Conservation (phyloP, 2,888 invertebrate genomes). For the Zaprionus obscuricornis region DNA sequence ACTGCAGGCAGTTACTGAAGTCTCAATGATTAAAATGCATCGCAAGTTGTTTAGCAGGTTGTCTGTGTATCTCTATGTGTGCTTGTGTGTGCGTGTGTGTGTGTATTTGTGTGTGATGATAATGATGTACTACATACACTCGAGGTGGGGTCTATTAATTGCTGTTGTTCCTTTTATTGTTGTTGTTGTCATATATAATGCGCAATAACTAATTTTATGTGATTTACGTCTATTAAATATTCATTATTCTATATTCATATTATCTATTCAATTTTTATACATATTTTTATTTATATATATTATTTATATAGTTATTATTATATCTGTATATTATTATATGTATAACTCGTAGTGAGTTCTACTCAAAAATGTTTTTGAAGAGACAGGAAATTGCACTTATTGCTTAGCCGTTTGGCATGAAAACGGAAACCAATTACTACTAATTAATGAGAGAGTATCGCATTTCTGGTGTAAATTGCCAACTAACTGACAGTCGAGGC, state of each 20-base stretch:
- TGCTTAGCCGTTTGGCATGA: conserved; percentile 5
- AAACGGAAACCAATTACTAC: conserved; percentile 39
- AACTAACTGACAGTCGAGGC: conserved; percentile 23
- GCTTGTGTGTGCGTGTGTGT: neutral
- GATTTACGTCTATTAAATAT: conserved; percentile 19
- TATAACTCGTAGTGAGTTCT: no score
- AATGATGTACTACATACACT: conserved; percentile 25
- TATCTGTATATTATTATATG: neutral
- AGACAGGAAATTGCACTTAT: no score
- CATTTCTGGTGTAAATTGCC: conserved; percentile 24
- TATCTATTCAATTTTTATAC: no score
- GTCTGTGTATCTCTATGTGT: conserved; percentile 12
- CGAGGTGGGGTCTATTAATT: conserved; percentile 19
- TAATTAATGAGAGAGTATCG: conserved; percentile 37
- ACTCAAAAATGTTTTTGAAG: no score
- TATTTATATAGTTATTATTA: neutral
- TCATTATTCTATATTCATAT: neutral
- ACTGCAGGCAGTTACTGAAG: no score
- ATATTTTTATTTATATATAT: conserved; percentile 4
- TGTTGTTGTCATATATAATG: conserved; percentile 30
- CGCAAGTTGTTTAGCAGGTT: conserved; percentile 24
- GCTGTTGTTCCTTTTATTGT: conserved; percentile 9
- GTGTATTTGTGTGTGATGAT: neutral
- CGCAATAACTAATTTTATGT: conserved; percentile 42
- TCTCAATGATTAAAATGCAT: conserved; percentile 22